These are phyloP conservation scores for Cheilosia soror DNA, from an alignment of 2,888 invertebrate species.

Conservation along the genomic window DNA sequence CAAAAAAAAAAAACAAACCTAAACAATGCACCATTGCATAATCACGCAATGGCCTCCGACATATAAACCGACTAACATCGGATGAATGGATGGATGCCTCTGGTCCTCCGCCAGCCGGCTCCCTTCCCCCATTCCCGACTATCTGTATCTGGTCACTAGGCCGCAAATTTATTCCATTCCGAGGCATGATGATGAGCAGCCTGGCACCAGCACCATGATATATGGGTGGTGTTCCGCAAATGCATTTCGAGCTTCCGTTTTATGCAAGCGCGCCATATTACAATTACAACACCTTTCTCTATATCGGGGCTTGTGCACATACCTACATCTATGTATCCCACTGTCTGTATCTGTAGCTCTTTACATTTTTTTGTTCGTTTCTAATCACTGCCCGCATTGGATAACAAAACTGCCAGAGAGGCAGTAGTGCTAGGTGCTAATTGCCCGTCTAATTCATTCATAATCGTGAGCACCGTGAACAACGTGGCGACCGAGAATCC, in stretches of 20 bases:
- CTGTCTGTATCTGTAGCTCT: background rate
- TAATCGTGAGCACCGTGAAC: constrained; percentile 55
- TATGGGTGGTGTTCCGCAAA: constrained; percentile 72
- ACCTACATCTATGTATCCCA: background rate
- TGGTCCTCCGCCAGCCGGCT: constrained; percentile 12
- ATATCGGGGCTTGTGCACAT: background rate
- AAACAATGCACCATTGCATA: constrained; percentile 75
- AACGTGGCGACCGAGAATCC: constrained; percentile 20
- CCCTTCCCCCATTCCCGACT: constrained; percentile 21
- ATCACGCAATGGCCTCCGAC: constrained; percentile 76
- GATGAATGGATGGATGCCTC: constrained; percentile 70
- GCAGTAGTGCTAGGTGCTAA: constrained; percentile 66
- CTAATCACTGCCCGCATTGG: constrained; percentile 71
- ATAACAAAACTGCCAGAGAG: constrained; percentile 55
- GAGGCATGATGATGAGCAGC: constrained; percentile 52
- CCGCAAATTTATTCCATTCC: constrained; percentile 70
- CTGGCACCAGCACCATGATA: constrained; percentile 46
- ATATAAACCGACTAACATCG: constrained; percentile 75
- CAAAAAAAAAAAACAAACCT: constrained; percentile 26
- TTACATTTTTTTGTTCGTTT: constrained; percentile 35
- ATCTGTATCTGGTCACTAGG: constrained; percentile 73
- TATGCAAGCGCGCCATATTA: constrained; percentile 62
- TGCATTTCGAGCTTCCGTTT: constrained; percentile 73
- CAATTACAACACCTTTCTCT: constrained; percentile 44
- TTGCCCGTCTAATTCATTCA: constrained; percentile 75